These are phyloP conservation scores for Acinonyx jubatus DNA, from an alignment of 2,113 vertebrate species.

Conservation along the genomic window DNA sequence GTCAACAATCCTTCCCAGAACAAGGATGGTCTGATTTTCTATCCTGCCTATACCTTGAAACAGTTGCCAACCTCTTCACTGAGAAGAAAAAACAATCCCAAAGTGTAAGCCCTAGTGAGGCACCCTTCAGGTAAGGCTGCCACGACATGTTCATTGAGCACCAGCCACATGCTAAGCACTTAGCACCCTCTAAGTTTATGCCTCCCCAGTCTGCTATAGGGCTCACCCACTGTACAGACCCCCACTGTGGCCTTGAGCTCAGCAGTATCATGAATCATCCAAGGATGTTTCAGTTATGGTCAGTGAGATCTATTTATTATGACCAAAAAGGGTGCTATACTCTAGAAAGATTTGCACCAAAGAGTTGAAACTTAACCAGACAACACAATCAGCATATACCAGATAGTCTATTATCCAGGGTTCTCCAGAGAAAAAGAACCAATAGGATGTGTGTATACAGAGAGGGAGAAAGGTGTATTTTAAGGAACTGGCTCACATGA, in stretches of 20 bases:
- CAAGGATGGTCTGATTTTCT: not conserved
- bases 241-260: no score
- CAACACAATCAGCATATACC: not conserved
- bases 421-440: not conserved
- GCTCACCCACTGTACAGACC: no score
- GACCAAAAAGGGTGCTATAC: not conserved
- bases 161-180: not conserved
- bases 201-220: not conserved
- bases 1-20: not conserved
- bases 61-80: not conserved
- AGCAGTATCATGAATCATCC: not conserved
- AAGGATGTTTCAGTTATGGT: not conserved
- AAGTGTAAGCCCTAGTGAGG: not conserved
- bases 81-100: not conserved
- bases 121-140: not conserved
- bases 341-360: not conserved
- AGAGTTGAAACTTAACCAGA: not conserved
- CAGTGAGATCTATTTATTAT: not conserved
- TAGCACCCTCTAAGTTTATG: not conserved
- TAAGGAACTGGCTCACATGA: not conserved
- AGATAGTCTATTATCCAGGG: not conserved
- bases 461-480: not conserved
- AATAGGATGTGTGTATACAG: not conserved
- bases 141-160: fast-evolving
- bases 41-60: not conserved